These are phyloP conservation scores for Corythaixoides concolor DNA, from an alignment of 2,113 vertebrate genomes.

Conservation along the genomic window DNA sequence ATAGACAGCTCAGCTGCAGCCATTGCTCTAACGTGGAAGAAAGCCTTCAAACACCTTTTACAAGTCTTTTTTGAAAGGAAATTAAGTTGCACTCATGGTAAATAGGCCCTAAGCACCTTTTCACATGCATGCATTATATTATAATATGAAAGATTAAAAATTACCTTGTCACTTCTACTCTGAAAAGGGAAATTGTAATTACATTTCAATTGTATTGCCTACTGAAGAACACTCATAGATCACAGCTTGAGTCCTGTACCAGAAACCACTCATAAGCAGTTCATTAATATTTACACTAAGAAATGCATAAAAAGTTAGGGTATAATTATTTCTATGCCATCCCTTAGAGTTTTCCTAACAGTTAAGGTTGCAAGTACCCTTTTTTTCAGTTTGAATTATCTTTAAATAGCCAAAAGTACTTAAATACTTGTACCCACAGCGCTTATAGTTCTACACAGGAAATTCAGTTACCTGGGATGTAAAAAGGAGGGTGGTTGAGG, in stretches of 20 bases:
- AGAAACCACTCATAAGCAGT: not conserved
- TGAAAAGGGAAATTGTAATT: not conserved
- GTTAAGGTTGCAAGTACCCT: not conserved
- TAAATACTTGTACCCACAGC: not conserved
- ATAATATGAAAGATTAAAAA: not conserved
- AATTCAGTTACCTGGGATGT: slow-evolving; percentile 87
- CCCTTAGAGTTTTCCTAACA: not conserved
- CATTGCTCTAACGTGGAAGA: not conserved
- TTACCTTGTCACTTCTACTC: not conserved
- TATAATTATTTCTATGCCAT: not conserved
- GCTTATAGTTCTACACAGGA: not conserved
- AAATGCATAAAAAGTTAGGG: not conserved
- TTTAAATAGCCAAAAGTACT: not conserved
- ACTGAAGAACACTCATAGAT: not conserved
- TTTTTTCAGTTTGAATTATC: not conserved
- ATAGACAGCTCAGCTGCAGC: not conserved
- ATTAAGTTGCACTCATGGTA: not conserved
- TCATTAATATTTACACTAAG: not conserved
- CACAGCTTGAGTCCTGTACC: not conserved
- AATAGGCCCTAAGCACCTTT: not conserved
- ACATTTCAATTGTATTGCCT: not conserved
- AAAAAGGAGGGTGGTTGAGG: slow-evolving; percentile 79
- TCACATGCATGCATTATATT: not conserved
- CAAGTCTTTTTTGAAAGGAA: not conserved
- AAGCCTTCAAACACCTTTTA: not conserved